phyloP scores from a whole-genome alignment of 2,888 invertebrate species.

The Athalia rosae region DNA sequence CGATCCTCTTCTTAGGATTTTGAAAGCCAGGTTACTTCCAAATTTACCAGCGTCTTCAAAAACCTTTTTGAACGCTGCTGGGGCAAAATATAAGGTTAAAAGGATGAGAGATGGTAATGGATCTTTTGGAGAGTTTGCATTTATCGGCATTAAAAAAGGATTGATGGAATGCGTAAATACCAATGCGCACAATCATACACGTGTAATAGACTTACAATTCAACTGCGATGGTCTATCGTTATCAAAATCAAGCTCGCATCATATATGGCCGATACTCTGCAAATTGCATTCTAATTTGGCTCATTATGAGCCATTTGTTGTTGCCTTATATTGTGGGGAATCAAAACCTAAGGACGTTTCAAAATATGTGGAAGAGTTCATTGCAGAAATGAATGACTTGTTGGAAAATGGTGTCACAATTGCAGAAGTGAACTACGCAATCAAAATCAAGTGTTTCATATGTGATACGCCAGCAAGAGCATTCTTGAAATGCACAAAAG shows the following conservation, averaged over 20 bases:
- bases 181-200: neutral
- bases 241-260: constrained; percentile 20
- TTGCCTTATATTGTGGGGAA: constrained; percentile 27
- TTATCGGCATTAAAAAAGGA: constrained; percentile 5
- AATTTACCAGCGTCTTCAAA: constrained; percentile 46
- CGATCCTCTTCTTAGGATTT: constrained; percentile 42
- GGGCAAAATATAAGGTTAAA: constrained; percentile 30
- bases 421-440: neutral
- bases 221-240: constrained; percentile 22
- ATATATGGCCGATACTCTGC: constrained; percentile 16
- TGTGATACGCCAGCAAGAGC: constrained; percentile 50
- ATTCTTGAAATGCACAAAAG: constrained; percentile 47
- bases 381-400: constrained; percentile 9
- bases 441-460: constrained; percentile 46
- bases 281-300: constrained; percentile 13
- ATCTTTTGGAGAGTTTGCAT: constrained; percentile 40
- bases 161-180: neutral
- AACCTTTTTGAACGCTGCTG: constrained; percentile 45
- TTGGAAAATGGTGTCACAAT: constrained; percentile 23
- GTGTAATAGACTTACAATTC: constrained; percentile 19
- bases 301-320: constrained; percentile 30
- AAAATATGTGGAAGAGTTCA: constrained; percentile 9
- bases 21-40: constrained; percentile 37
- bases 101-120: constrained; percentile 12
- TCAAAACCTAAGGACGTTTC: constrained; percentile 19